Evolutionary conservation across 2,888 invertebrate species (phyloP).

Genomic region (Bombylius major): DNA sequence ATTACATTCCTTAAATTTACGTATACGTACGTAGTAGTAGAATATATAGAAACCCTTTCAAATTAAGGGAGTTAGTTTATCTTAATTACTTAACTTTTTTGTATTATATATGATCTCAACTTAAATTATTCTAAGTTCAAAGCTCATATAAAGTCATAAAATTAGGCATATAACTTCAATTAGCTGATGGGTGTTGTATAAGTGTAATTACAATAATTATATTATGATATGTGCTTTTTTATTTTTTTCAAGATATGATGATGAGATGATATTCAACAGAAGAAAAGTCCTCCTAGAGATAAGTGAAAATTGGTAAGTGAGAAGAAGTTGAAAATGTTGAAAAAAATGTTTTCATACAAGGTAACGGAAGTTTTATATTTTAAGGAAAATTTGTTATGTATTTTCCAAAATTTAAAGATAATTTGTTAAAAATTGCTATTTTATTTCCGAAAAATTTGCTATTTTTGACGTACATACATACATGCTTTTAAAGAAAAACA

Average conservation of each 20-base stretch:
- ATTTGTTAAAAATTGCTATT: background rate
- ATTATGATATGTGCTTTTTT: too few species aligned
- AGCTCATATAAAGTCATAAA: background rate
- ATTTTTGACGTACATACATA: background rate
- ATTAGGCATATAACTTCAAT: background rate
- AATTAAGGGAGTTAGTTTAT: conserved; percentile 7
- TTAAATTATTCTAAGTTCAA: background rate
- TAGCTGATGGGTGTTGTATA: too few species aligned
- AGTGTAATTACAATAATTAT: too few species aligned
- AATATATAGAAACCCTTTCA: conserved; percentile 1
- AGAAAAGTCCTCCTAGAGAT: too few species aligned
- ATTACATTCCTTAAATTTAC: conserved; percentile 6
- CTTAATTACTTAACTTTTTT: conserved; percentile 8
- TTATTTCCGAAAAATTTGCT: background rate
- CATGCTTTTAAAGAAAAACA: background rate
- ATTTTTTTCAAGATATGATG: too few species aligned
- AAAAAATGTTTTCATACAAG: too few species aligned
- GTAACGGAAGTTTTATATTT: too few species aligned
- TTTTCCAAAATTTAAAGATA: background rate
- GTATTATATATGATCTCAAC: background rate
- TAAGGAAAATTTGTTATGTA: too few species aligned
- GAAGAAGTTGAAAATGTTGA: too few species aligned
- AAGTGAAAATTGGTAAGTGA: too few species aligned
- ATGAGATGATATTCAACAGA: too few species aligned
- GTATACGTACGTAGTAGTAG: background rate